Base-by-base conservation (phyloP, 2,888 invertebrate species). In the Euclidia mi region DNA sequence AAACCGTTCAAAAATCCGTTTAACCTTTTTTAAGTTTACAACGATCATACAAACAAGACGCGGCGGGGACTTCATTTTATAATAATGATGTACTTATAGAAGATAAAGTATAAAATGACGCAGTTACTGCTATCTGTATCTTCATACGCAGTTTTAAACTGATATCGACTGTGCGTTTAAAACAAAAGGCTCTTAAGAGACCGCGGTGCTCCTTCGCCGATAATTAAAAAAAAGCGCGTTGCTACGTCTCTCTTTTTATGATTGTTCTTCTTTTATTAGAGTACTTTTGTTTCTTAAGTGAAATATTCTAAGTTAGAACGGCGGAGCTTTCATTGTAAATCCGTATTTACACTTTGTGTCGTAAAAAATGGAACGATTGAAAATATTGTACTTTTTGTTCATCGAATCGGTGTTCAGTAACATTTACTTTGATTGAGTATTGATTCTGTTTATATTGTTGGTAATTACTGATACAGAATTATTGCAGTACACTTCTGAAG, bases 201-300 rank as follows among this genome's bases (percentile, higher is more conserved):
- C 48, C 57, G 67, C 60, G 50, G 48, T 53, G 67, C 64, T 37
- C 46, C 55, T 60, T 49, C 65, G 41, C 60, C 71, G 51, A 74
- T 76, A 79, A 71, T 82, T 86, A 88, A 89, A 44, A 79, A 85
- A 82, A 86, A 89, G 75, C 85, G 81, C 84, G 77, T 86, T 82
- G 83, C 76, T 90, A 86, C 90, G 81, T 92, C 88, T 91, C 85
- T 76, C 85, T 87, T 88, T 92, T 92, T 92, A 93, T 92, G 91
- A 92, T 92, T 92, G 92, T 92, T 92, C 92, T 92, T 92, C 92
- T 93, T 93, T 93, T 93, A 93, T 93, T 93, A 85, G 85, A 91
- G 89, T 92, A 92, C 93, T 93, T 92, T 93, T 92, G 90, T 93
- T 92, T 89, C 88, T 90, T 91, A 91, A 93, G 92, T 92, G 91